A percentile compares a stretch with the other conserved stretches of the same genome.
These are phyloP conservation scores for Scylla paramamosain DNA, from an alignment of 1,140 invertebrate species.

Conservation along the genomic window DNA sequence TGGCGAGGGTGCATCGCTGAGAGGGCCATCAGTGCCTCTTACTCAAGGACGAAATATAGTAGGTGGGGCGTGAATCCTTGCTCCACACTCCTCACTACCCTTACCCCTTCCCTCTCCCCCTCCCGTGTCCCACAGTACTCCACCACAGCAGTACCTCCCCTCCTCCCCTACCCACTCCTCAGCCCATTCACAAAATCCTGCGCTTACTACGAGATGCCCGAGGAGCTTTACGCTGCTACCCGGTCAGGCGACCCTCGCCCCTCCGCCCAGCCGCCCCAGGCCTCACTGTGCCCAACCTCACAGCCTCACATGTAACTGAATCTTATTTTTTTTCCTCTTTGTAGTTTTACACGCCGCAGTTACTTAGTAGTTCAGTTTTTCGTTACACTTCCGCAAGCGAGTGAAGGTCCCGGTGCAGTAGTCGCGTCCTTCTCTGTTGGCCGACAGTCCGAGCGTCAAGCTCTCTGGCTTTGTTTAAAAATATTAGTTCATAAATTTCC, in stretches of 20 bases:
- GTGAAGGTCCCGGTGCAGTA: not conserved
- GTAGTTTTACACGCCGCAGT: not conserved
- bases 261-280: not conserved
- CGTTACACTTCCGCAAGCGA: not conserved
- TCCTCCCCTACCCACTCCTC: conserved; percentile 42
- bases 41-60: not conserved
- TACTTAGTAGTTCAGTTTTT: conserved; percentile 21
- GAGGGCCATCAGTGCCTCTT: not conserved
- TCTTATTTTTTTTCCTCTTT: conserved; percentile 50
- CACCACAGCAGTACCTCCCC: not conserved
- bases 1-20: not conserved
- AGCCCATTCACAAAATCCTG: conserved; percentile 72
- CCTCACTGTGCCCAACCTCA: not conserved
- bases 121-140: not conserved
- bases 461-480: conserved; percentile 48
- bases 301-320: conserved; percentile 52
- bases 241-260: not conserved
- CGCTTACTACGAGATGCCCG: conserved; percentile 68
- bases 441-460: not conserved
- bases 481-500: conserved; percentile 67
- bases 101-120: conserved; percentile 4
- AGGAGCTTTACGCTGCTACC: conserved; percentile 32
- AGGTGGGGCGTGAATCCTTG: not conserved
- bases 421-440: not conserved
- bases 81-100: not conserved